Conservation (phyloP, 1,140 invertebrate species). For the Procambarus clarkii region DNA sequence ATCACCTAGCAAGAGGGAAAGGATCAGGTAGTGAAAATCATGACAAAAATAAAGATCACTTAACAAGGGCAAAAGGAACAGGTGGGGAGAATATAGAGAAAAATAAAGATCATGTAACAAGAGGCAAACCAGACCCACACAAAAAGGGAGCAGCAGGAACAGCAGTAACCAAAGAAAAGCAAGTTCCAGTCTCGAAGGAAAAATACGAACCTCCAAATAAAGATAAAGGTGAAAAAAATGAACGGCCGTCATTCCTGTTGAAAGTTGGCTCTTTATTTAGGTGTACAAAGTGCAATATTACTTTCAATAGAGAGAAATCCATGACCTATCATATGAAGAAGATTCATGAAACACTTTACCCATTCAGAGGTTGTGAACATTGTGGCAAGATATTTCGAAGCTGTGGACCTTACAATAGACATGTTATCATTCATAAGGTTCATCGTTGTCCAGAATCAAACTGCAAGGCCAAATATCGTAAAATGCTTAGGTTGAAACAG, state of each 20-base stretch:
- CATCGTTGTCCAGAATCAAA: constrained; percentile 65
- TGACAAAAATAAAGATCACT: background rate
- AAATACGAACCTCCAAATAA: constrained; percentile 4
- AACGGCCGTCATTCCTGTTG: constrained; percentile 64
- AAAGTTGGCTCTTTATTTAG: constrained; percentile 62
- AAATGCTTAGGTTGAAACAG: constrained; percentile 67
- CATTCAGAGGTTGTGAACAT: constrained; percentile 69
- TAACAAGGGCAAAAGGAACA: background rate
- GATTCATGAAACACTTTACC: constrained; percentile 71
- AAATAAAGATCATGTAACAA: background rate
- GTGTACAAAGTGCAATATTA: constrained; percentile 70
- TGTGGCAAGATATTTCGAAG: constrained; percentile 71
- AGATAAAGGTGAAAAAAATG: constrained; percentile 18
- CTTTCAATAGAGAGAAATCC: constrained; percentile 70
- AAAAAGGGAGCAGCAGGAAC: constrained; percentile 11
- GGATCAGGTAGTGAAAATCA: background rate
- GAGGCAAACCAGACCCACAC: background rate
- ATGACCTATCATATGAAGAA: constrained; percentile 72
- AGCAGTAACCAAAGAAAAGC: constrained; percentile 17
- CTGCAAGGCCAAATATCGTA: constrained; percentile 69
- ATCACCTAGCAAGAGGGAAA: background rate
- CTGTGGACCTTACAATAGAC: constrained; percentile 69
- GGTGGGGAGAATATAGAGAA: background rate
- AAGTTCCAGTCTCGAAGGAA: background rate
- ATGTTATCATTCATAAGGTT: constrained; percentile 62